phyloP scores from a whole-genome alignment of 2,113 vertebrate genomes.

The Cynocephalus volans region DNA sequence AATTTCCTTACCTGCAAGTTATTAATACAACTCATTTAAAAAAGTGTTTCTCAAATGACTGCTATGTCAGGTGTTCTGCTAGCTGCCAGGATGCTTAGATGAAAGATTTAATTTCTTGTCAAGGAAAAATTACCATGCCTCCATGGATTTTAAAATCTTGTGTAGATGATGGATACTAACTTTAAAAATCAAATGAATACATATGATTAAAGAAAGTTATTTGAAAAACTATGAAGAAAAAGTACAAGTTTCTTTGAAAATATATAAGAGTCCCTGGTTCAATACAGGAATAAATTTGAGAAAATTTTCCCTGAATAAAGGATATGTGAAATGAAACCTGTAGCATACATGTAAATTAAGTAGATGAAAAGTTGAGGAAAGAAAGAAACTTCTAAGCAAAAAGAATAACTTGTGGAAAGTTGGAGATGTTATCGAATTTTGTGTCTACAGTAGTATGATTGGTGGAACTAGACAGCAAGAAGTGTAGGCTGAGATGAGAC shows the following conservation, averaged over 20 bases:
- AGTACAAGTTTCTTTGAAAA: background rate
- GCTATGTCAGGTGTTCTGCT: background rate
- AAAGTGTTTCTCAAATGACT: background rate
- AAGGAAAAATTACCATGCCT: background rate
- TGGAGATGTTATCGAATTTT: background rate
- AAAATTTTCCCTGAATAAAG: background rate
- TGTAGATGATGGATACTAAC: background rate
- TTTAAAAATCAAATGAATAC: background rate
- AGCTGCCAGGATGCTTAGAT: background rate
- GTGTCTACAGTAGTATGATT: too few species aligned
- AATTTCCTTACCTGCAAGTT: constrained; percentile 16
- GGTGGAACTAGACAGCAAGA: too few species aligned
- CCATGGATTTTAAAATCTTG: background rate
- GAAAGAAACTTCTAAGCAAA: background rate
- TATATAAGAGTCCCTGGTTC: background rate
- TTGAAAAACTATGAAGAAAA: background rate
- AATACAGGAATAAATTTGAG: background rate
- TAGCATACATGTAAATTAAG: background rate
- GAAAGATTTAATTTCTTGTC: constrained; percentile 1
- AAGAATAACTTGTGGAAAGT: background rate
- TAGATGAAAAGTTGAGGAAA: background rate
- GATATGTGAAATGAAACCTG: background rate
- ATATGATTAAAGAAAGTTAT: constrained; percentile 7
- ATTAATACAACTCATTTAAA: constrained; percentile 2
- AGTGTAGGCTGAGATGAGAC: too few species aligned